Evolutionary conservation across 1,140 invertebrate genomes (phyloP), one percentile per base, ranked within the genome.

Genomic region (Psix sp.): DNA sequence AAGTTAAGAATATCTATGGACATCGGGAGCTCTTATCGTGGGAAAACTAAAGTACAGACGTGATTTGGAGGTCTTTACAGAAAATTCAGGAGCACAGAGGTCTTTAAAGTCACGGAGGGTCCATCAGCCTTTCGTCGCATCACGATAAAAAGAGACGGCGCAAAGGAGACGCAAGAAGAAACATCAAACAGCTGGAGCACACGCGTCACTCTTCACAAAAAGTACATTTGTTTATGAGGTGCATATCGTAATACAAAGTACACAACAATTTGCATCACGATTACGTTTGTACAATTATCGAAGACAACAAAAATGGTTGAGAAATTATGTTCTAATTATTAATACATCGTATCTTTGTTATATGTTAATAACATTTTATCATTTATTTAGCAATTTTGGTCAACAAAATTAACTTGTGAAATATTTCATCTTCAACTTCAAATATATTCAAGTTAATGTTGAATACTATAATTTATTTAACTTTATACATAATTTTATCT

Each of bases 91-190:
- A 46, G 21, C 26, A 39, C 24, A 5, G 40, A 54, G 35, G 49
- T 48, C 62, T 46, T 54, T 54, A 43, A 39, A 46, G 33, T 54
- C 33, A 54, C 33, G 35, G 15, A 65, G 48, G 40, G 40, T 65
- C 60, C 49, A 65, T 45, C 60, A 39, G 60, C 49, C 49, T 66
- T 66, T 66, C 62, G 33, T 65, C 60, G 40, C 52, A 35, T 56
- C 29, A 15, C 14, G 29, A 35, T 43, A 24, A 56, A 65, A 16
- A 21, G 45, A 36, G 42, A 39, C 35, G 18, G 15, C 31, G 33
- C 52, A 59, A 33, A 35, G n/a, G 42, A 39, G 18, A 20, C 24
- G 42, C 9, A 36, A n/a, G 15, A 39, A 40, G 40, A 62, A 49
- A 29, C 40, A 36, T 24, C 4, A 21, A 43, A 33, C 46, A 59